Evolutionary conservation across 2,888 invertebrate species (phyloP), one percentile per base, ranked within the genome.

Genomic region (Entomobrya proxima): DNA sequence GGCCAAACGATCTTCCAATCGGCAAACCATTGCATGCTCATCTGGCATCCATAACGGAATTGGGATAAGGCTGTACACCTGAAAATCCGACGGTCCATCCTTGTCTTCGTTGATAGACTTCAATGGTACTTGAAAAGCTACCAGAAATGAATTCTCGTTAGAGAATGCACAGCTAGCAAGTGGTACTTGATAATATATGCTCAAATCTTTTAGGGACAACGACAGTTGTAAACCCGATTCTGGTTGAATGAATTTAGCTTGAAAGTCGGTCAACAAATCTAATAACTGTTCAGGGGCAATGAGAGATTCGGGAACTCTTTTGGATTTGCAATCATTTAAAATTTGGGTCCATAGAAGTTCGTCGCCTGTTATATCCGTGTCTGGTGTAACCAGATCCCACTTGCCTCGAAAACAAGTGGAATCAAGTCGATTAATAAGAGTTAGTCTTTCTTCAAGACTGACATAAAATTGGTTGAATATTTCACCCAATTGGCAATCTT

Each of bases 261-360:
- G 5, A 15, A 77, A 69, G 2, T 13, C 9, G 0, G 27, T 7
- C 24, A 83, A 35, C 9, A 7, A 47, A 2, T n/a, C 15, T 5
- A 37, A 24, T 15, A 83, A 24, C 2, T 3, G 0, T 5, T 35
- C 18, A 21, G 76, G 77, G 67, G 77, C 7, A 21, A 83, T 47
- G 40, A 83, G 67, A 64, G 79, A 72, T 37, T 72, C 64, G 11
- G 85, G 85, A 64, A 85, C 61, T 30, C 50, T 44, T 18, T 61
- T 47, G 2, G 85, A 85, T 74, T 75, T 80, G 55, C 85, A 85
- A 5, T 85, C 85, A 35, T 21, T 47, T 13, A 85, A 37, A n/a
- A 47, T 40, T 18, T 47, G 37, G 4, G 11, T 40, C 84, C 84
- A 84, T 40, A 40, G 7, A 1, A 44, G 9, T 35, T 52, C 24